Conservation (phyloP, 2,113 vertebrate species). For the Gymnobelideus leadbeateri region DNA sequence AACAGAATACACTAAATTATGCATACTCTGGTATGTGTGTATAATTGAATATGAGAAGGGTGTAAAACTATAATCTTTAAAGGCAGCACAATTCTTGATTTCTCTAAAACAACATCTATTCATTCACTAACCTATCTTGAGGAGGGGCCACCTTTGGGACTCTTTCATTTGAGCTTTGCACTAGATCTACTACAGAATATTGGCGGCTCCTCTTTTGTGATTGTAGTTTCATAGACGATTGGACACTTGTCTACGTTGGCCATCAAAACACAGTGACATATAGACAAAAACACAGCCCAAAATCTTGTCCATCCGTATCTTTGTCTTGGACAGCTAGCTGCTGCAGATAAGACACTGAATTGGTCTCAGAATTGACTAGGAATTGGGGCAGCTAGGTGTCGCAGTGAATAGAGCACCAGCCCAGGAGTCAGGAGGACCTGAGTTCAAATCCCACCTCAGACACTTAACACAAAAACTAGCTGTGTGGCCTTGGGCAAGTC, state of each 20-base stretch:
- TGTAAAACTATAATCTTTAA: neutral
- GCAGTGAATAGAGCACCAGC: no score
- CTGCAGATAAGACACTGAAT: neutral
- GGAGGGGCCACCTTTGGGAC: neutral
- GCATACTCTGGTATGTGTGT: neutral
- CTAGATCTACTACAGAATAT: neutral
- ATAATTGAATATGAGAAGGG: neutral
- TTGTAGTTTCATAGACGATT: neutral
- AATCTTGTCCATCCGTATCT: neutral
- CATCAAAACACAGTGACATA: neutral
- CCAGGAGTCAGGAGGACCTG: no score
- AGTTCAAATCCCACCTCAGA: no score
- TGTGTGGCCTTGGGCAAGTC: no score
- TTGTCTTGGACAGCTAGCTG: neutral
- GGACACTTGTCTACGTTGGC: neutral
- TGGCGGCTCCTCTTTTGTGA: neutral
- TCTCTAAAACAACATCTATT: constrained; percentile 36
- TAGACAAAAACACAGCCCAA: neutral
- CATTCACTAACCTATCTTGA: neutral
- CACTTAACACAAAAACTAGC: no score
- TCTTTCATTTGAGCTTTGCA: neutral
- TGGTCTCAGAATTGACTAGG: no score
- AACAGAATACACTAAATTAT: neutral
- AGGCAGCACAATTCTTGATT: constrained; percentile 12
- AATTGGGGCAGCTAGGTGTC: no score